Evolutionary conservation across 2,888 invertebrate species (phyloP), one percentile per base, ranked within the genome.

Genomic region (Hesperia comma): DNA sequence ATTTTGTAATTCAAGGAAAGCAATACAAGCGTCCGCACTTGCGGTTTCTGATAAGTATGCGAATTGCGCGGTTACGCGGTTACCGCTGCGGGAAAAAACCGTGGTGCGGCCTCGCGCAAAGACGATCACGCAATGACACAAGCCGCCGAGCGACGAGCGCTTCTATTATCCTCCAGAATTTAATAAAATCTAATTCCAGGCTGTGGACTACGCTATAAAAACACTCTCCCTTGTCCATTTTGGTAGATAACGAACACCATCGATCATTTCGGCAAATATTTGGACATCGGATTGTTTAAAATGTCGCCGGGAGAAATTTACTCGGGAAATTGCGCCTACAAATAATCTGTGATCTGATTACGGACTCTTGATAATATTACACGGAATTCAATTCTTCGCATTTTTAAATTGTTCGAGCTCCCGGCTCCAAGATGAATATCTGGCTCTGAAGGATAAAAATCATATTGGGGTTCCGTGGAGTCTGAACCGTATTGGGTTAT

Each of bases 201-300:
- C 49, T 49, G 7, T 12, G 10, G 32, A 32, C 26, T 26, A 32
- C 8, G 43, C 46, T 58, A 46, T 58, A 58, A 46, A 58, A 58
- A 58, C 46, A 58, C 19, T 58, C 15, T 55, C 49, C 63, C 64
- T 63, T 64, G 68, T 61, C 61, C 63, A 63, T 64, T 51, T 63
- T 41, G 49, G 58, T 60, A 68, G 62, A 68, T 56, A 63, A 62
- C 63, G 60, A 54, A 66, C 64, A 40, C 57, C 69, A 71, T 69
- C 70, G 66, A 68, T 68, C 69, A 69, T 63, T 54, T 63, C 19
- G 54, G 63, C 66, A 71, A 71, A 69, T 71, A 64, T 71, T 71
- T 71, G 68, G 61, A 66, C 66, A 60, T 51, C 53, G 68, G 66
- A 69, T 71, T 69, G 68, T 71, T 71, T 69, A 69, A 71, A 71